Conservation (phyloP, 2,113 vertebrate genomes). For the Sitta europaea region DNA sequence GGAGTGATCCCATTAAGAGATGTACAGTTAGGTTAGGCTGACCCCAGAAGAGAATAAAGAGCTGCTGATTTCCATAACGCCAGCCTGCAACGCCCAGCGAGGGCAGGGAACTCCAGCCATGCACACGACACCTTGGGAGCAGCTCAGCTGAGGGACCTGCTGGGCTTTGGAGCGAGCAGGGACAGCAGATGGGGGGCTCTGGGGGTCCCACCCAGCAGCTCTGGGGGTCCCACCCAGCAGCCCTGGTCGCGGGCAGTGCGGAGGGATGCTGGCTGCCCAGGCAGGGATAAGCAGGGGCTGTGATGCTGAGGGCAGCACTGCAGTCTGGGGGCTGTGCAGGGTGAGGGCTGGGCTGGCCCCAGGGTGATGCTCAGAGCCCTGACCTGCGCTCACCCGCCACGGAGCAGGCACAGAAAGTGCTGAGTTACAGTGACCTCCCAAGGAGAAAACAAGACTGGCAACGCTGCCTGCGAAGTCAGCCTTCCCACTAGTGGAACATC, state of each 20-base stretch:
- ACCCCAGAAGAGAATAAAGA: slow-evolving; percentile 66
- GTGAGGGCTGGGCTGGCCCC: neutral
- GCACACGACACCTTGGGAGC: slow-evolving; percentile 9
- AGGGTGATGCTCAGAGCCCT: too few species aligned
- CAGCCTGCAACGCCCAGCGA: neutral
- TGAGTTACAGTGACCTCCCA: slow-evolving; percentile 69
- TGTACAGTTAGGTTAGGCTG: slow-evolving; percentile 65
- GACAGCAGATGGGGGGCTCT: neutral
- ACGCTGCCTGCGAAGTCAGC: neutral
- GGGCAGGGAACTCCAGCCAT: slow-evolving; percentile 52
- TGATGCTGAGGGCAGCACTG: neutral
- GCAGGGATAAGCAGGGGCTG: neutral
- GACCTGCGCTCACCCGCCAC: neutral
- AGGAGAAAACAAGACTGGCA: slow-evolving; percentile 66
- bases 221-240: neutral
- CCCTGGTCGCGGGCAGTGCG: neutral
- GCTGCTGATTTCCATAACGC: slow-evolving; percentile 69
- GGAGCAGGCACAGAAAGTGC: slow-evolving; percentile 40
- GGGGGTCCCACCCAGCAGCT: neutral
- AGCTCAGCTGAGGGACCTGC: neutral
- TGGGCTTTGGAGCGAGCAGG: neutral
- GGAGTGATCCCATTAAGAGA: slow-evolving; percentile 48
- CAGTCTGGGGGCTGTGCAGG: neutral
- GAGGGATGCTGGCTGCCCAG: neutral
- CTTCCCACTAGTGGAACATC: neutral